Conservation (phyloP, 2,888 invertebrate species). For the Acleris sparsana region DNA sequence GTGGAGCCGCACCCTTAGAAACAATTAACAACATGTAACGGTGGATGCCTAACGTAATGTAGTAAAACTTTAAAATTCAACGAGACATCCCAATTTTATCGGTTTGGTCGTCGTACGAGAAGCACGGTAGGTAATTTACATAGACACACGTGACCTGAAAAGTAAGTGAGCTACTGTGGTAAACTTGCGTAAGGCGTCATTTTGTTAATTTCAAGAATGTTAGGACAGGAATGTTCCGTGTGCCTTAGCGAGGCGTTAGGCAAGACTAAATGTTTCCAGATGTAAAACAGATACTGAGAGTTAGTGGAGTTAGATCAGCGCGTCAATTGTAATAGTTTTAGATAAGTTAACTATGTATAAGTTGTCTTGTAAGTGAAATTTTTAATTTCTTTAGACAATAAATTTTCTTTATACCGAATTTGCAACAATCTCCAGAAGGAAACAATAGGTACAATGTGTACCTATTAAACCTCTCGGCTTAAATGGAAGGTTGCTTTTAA, state of each 20-base stretch:
- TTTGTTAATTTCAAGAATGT: conserved; percentile 28
- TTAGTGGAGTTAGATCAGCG: conserved; percentile 2
- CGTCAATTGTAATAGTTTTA: too few species aligned
- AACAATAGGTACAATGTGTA: neutral
- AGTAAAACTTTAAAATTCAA: conserved; percentile 27
- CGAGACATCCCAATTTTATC: conserved; percentile 29
- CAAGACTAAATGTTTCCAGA: conserved; percentile 8
- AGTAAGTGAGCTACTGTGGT: conserved; percentile 39
- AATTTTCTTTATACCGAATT: too few species aligned
- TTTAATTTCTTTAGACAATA: too few species aligned
- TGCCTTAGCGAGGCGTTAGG: conserved; percentile 9
- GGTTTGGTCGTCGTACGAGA: conserved; percentile 47
- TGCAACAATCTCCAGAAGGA: neutral
- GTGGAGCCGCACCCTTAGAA: too few species aligned
- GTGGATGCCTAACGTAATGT: conserved; percentile 16
- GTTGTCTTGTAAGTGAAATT: too few species aligned
- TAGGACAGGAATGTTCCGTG: conserved; percentile 19
- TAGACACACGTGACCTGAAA: conserved; percentile 63
- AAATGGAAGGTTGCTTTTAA: neutral
- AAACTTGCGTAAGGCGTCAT: conserved; percentile 26
- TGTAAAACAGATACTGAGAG: conserved; percentile 7
- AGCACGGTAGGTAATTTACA: conserved; percentile 68
- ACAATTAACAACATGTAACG: conserved; percentile 11
- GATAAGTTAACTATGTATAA: too few species aligned
- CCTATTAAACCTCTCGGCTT: conserved; percentile 1